Evolutionary conservation across 2,797 vertebrate species (phyloP), one percentile per base, ranked within the genome.

Genomic region (Aplochiton taeniatus): DNA sequence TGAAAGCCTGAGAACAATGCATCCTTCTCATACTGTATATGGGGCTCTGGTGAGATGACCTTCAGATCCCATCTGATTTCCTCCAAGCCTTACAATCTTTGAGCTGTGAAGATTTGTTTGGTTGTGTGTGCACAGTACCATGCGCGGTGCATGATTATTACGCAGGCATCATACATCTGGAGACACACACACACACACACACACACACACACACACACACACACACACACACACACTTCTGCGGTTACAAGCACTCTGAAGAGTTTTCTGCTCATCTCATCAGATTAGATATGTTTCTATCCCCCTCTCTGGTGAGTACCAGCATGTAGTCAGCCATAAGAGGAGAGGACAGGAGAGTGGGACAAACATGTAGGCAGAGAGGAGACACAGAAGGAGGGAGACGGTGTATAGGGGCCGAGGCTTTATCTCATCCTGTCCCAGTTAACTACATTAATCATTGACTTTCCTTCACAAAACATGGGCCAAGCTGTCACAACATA

Each of bases 361-460:
- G 42, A 12, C 12, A 9, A 16, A 14, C 16, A 14, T 10, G 20
- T 18, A 53, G 49, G 16, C 46, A 18, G 4, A 4, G 44, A 65
- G 45, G 8, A 11, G 16, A 11, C n/a, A 10, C n/a, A 10, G 44
- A 11, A 11, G 16, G 42, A 52, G 20, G 47, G 19, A 12, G 13
- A 18, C 17, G 43, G 52, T 47, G 50, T 57, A 61, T 48, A 48
- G 52, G 13, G 57, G 58, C 51, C 57, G 7, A 42, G 6, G n/a
- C 41, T 64, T 5, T 51, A 7, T 11, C 48, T 63, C 61, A 55
- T 57, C 66, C 16, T 55, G 3, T 31, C 78, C 16, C 62, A 68
- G n/a, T 72, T 67, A 42, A 66, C 67, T 68, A 68, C 75, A 77
- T 82, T 77, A 68, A 70, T 83, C 69, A 79, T 58, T 76, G 70